phyloP scores from a whole-genome alignment of 2,888 invertebrate genomes.

The Polymixis flavicincta region DNA sequence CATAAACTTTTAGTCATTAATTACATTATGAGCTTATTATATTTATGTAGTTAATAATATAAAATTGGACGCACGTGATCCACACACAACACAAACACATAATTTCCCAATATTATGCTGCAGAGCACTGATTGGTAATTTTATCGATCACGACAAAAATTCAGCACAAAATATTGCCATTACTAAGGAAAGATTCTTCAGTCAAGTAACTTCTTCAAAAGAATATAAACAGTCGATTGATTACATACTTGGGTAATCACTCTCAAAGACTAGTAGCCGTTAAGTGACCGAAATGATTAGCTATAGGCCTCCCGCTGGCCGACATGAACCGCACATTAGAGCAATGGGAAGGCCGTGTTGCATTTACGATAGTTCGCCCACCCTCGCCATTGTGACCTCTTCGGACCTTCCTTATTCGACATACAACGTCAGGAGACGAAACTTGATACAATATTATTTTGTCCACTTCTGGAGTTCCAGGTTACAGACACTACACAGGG shows the following conservation, averaged over 20 bases:
- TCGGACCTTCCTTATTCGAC: slow-evolving; percentile 60
- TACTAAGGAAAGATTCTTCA: background rate
- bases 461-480: too few species aligned
- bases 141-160: background rate
- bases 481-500: too few species aligned
- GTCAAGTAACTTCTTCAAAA: slow-evolving; percentile 31
- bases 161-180: background rate
- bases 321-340: slow-evolving; percentile 84
- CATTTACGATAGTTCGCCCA: slow-evolving; percentile 72
- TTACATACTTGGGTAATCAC: slow-evolving; percentile 75
- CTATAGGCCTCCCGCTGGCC: slow-evolving; percentile 81
- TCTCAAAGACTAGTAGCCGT: slow-evolving; percentile 78
- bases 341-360: slow-evolving; percentile 79
- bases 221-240: slow-evolving; percentile 53
- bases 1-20: too few species aligned
- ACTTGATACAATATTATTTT: background rate
- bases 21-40: background rate
- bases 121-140: background rate
- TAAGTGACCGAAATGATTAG: slow-evolving; percentile 85
- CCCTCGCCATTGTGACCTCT: slow-evolving; percentile 67
- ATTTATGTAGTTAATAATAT: too few species aligned
- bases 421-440: slow-evolving; percentile 29
- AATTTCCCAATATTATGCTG: background rate
- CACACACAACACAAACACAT: too few species aligned
- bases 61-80: too few species aligned